Base-by-base conservation (phyloP, 2,888 invertebrate species). In the Cylloceria caligata region DNA sequence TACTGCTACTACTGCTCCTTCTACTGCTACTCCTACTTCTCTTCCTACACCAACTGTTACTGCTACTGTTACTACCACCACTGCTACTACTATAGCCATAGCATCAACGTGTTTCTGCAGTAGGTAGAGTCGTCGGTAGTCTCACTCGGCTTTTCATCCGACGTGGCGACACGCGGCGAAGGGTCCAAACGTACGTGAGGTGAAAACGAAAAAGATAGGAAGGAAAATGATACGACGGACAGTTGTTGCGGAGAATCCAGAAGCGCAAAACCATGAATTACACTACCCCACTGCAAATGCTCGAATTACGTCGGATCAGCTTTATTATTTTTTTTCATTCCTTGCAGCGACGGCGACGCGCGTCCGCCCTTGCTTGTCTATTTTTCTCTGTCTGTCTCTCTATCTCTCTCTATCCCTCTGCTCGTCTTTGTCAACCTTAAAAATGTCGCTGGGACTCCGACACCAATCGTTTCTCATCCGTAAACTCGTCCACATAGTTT, bases 251-350 rank as follows among this genome's bases (percentile, higher is more conserved):
- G 39, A 76, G 67, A 76, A 72, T 80, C 83, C 83, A 73, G 78
- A 78, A 84, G 68, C 80, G 71, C 80, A 72, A 69, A 67, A 77
- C 83, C 76, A 80, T 85, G 85, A 85, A 84, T 84, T 84, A 84
- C 85, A 78, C 83, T 84, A 78, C 47, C 68, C 80, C 68, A 83
- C 79, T 78, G 71, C 83, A 75, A 83, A 83, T 85, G 57, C 81
- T 83, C 84, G 84, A 85, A 85, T 85, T 83, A 85, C 84, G 83
- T 83, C 80, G 77, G 84, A 85, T 85, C 84, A 85, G 83, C 83
- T 83, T 85, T 83, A 81, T 83, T 83, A 81, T 34, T 21, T n/a
- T 73, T 62, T 4, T 16, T 57, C n/a, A n/a, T 39, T 74, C 45
- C 42, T 52, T 78, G 19, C 19, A 7, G 13, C 9, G 9, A 9